Percentiles rank a stretch among this genome's conserved stretches.
These are phyloP conservation scores for Heliconius hortense DNA, from an alignment of 2,888 invertebrate species.

Conservation along the genomic window DNA sequence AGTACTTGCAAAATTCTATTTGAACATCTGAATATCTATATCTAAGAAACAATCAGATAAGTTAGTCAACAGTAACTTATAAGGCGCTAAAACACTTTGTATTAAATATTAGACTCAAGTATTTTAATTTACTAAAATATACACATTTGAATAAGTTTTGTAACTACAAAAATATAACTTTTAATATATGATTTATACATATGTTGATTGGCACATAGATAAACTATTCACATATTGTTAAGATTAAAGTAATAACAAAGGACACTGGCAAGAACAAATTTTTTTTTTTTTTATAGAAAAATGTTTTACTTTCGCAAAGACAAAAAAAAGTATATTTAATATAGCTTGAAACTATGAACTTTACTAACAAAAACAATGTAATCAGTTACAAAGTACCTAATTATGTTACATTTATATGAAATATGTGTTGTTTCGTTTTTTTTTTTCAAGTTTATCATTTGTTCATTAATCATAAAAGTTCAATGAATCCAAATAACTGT, in stretches of 20 bases:
- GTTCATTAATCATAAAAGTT: neutral
- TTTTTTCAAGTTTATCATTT: no score
- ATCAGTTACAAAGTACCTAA: no score
- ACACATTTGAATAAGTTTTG: slow-evolving; percentile 10
- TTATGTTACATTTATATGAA: no score
- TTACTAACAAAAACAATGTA: no score
- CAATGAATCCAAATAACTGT: neutral
- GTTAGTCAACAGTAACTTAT: slow-evolving; percentile 11
- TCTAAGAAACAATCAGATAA: neutral
- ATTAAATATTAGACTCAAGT: neutral
- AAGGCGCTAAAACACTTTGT: neutral
- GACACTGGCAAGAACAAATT: neutral
- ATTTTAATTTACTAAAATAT: slow-evolving; percentile 13
- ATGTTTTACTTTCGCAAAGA: neutral
- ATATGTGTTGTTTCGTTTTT: no score
- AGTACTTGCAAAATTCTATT: no score
- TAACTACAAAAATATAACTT: slow-evolving; percentile 18
- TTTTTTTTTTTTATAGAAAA: neutral
- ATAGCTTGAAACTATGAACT: no score
- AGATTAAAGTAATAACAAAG: neutral
- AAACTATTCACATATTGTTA: no score
- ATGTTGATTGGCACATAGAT: slow-evolving; percentile 22
- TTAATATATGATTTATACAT: slow-evolving; percentile 2
- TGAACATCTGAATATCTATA: no score
- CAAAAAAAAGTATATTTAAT: neutral